A percentile compares a stretch with the other conserved stretches of the same genome.
Conservation (phyloP, 2,113 vertebrate genomes). For the Noctilio leporinus region DNA sequence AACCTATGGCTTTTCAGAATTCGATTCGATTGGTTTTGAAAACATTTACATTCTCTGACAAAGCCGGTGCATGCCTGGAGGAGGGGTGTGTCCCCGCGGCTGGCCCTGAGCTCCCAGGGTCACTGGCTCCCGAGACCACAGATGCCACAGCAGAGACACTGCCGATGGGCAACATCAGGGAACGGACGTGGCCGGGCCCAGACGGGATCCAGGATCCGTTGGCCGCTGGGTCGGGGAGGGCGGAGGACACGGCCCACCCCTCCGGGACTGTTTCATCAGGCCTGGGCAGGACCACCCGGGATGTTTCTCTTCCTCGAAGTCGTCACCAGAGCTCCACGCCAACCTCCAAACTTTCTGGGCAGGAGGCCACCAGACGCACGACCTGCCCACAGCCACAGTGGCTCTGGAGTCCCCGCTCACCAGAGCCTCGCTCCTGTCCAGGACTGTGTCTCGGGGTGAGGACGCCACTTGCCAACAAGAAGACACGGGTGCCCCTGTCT, state of each 20-base stretch:
- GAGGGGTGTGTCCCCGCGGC: rapidly evolving
- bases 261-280: rapidly evolving
- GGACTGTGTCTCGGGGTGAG: rapidly evolving
- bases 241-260: rapidly evolving
- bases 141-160: rapidly evolving
- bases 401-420: rapidly evolving
- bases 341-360: rapidly evolving
- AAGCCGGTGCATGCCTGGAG: background rate
- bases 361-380: rapidly evolving
- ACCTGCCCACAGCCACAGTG: rapidly evolving
- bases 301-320: rapidly evolving
- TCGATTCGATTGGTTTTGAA: background rate
- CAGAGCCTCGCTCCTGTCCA: background rate
- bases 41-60: background rate
- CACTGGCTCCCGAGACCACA: rapidly evolving
- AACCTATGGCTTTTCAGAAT: background rate
- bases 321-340: rapidly evolving
- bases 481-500: too few relatives aligned
- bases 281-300: rapidly evolving
- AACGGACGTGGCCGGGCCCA: rapidly evolving
- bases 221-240: rapidly evolving
- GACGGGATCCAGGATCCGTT: background rate
- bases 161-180: rapidly evolving
- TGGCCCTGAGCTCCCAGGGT: rapidly evolving
- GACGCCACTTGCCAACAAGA: rapidly evolving